Evolutionary conservation across 2,888 invertebrate species (phyloP).

Genomic region (Chelonus formosanus): DNA sequence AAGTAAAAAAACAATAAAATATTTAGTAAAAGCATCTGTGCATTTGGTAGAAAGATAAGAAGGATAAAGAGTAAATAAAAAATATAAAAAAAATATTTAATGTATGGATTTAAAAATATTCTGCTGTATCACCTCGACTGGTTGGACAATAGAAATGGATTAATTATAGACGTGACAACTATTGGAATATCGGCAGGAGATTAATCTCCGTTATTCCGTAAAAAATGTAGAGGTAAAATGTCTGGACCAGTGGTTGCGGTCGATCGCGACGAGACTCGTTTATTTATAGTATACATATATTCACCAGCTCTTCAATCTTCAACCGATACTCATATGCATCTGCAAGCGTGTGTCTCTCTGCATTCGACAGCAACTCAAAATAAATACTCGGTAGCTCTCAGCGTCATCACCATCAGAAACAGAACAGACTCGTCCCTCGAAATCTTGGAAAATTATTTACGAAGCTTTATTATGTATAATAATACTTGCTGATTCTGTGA

Average conservation of each 20-base stretch:
- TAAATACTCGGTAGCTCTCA: slow-evolving; percentile 19
- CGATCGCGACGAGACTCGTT: slow-evolving; percentile 3
- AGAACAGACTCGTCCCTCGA: slow-evolving; percentile 5
- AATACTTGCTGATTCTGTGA: too few species aligned
- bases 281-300: slow-evolving; percentile 5
- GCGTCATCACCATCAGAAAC: slow-evolving; percentile 12
- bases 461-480: too few species aligned
- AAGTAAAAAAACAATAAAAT: too few species aligned
- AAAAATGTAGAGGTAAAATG: slow-evolving; percentile 13
- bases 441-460: too few species aligned
- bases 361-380: slow-evolving; percentile 24
- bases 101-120: too few species aligned
- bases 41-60: too few species aligned
- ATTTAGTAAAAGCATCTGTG: too few species aligned
- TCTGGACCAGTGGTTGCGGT: slow-evolving; percentile 18
- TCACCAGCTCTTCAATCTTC: slow-evolving; percentile 24
- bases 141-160: slow-evolving; percentile 1
- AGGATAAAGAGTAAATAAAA: too few species aligned
- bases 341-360: slow-evolving; percentile 25
- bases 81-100: too few species aligned
- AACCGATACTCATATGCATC: slow-evolving; percentile 25
- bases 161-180: slow-evolving; percentile 19
- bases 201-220: slow-evolving; percentile 16
- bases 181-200: slow-evolving; percentile 16
- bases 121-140: too few species aligned